Evolutionary conservation across 2,113 vertebrate genomes (phyloP).

Genomic region (Calidris pugnax): DNA sequence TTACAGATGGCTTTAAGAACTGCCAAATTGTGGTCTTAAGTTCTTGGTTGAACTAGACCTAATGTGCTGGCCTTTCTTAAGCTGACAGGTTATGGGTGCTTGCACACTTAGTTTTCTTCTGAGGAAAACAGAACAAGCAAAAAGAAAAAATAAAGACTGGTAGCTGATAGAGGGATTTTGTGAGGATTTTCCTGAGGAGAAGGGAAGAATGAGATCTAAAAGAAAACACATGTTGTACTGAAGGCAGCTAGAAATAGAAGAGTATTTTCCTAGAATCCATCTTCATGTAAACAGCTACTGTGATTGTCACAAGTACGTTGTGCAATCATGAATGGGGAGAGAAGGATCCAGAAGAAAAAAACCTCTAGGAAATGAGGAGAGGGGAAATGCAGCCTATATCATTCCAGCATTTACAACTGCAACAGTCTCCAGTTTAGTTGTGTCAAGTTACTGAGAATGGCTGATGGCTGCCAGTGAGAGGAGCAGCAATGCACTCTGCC

Average conservation of each 20-base stretch:
- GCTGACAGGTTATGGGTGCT: background rate
- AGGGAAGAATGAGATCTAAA: background rate
- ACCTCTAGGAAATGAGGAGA: background rate
- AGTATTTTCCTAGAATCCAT: conserved; percentile 22
- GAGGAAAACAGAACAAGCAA: background rate
- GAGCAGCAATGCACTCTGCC: conserved; percentile 8
- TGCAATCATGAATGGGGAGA: background rate
- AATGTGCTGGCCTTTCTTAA: conserved; percentile 4
- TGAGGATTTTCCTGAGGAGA: background rate
- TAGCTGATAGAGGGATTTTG: background rate
- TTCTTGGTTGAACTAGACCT: conserved; percentile 23
- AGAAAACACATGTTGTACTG: background rate
- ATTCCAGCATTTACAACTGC: conserved; percentile 10
- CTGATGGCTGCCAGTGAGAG: conserved; percentile 33
- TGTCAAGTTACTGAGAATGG: conserved; percentile 18
- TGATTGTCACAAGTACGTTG: background rate
- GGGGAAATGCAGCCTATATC: background rate
- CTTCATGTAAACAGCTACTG: conserved; percentile 6
- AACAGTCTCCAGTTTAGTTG: conserved; percentile 6
- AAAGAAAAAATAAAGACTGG: background rate
- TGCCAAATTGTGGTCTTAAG: conserved; percentile 3
- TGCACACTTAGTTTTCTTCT: background rate
- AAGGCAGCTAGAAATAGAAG: background rate
- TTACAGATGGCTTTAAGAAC: background rate
- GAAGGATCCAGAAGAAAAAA: background rate